phyloP scores from a whole-genome alignment of 2,797 vertebrate genomes.

The Chrysocyon brachyurus region DNA sequence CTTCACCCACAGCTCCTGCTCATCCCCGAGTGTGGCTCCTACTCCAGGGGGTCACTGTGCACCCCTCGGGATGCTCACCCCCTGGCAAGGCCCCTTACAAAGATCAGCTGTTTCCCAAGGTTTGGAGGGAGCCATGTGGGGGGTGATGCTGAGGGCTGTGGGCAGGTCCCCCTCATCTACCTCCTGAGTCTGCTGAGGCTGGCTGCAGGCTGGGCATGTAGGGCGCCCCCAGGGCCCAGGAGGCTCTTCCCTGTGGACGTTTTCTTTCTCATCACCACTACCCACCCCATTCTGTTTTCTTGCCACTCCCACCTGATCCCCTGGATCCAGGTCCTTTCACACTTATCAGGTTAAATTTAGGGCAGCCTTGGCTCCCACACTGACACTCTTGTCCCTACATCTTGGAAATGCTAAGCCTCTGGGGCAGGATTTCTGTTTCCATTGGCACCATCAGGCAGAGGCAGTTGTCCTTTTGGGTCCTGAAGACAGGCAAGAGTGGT shows the following conservation, averaged over 20 bases:
- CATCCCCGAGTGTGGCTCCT: fast-evolving
- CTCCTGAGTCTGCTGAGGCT: no score
- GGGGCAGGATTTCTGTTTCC: not conserved
- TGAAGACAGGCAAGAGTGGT: not conserved
- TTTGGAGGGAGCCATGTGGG: not conserved
- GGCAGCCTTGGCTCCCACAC: not conserved
- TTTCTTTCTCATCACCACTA: not conserved
- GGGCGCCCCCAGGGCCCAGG: no score
- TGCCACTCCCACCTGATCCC: fast-evolving
- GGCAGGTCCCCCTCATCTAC: fast-evolving
- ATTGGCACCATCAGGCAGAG: no score
- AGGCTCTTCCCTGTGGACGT: no score
- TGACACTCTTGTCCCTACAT: not conserved
- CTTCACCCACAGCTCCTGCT: no score
- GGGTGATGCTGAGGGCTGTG: fast-evolving
- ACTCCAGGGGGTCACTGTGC: no score
- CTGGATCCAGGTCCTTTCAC: not conserved
- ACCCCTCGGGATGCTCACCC: fast-evolving
- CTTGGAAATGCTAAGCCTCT: not conserved
- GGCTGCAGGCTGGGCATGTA: fast-evolving
- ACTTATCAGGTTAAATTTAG: not conserved
- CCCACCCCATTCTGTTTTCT: not conserved
- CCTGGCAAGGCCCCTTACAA: not conserved
- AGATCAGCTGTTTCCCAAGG: not conserved
- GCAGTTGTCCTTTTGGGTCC: no score